These are phyloP conservation scores for Onychostoma macrolepis DNA, from an alignment of 2,113 vertebrate genomes.

Conservation along the genomic window DNA sequence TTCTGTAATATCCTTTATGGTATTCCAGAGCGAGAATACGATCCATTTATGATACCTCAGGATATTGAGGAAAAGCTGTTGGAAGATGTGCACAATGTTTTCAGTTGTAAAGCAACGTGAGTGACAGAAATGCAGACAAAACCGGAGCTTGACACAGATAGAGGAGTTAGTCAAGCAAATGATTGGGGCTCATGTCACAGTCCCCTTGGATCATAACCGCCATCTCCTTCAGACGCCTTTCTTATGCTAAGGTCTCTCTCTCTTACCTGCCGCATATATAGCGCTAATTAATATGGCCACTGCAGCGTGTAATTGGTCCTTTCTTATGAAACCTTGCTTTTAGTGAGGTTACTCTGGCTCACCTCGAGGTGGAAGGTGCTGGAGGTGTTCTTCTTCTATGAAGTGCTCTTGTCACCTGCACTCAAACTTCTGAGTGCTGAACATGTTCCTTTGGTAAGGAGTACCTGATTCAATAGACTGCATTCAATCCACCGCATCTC, in stretches of 20 bases:
- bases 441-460: background rate
- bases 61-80: slow-evolving; percentile 4
- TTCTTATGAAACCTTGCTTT: slow-evolving; percentile 71
- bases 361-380: slow-evolving; percentile 70
- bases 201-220: slow-evolving; percentile 38
- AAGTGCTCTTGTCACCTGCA: slow-evolving; percentile 20
- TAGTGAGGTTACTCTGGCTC: slow-evolving; percentile 67
- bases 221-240: slow-evolving; percentile 40
- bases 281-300: slow-evolving; percentile 80
- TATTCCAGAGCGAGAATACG: slow-evolving; percentile 16
- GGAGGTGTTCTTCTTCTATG: slow-evolving; percentile 61
- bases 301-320: slow-evolving; percentile 80
- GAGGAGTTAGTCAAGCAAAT: slow-evolving; percentile 51
- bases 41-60: slow-evolving; percentile 15
- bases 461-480: background rate
- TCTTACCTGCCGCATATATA: slow-evolving; percentile 51
- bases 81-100: slow-evolving; percentile 4
- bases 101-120: slow-evolving; percentile 22
- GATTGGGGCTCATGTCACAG: slow-evolving; percentile 45
- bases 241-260: slow-evolving; percentile 4
- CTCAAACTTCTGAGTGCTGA: too few relatives aligned
- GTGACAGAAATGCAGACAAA: slow-evolving; percentile 49
- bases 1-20: slow-evolving; percentile 11
- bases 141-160: slow-evolving; percentile 40
- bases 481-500: background rate